These are phyloP conservation scores for Brachymystax lenok DNA, from an alignment of 2,797 vertebrate genomes.

Conservation along the genomic window DNA sequence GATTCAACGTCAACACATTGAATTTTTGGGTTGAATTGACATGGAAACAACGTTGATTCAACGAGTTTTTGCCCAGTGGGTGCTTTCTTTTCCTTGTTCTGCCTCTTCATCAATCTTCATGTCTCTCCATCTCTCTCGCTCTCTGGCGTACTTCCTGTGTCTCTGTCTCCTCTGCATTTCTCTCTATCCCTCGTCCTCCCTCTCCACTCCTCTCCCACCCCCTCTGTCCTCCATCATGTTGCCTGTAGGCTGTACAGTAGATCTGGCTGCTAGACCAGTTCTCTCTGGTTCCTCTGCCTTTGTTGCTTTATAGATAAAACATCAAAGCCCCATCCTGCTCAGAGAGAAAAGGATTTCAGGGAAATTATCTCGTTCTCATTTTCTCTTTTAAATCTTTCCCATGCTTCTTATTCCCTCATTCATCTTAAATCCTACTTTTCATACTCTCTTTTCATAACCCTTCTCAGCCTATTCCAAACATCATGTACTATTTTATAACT, in stretches of 20 bases:
- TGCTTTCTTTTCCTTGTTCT: neutral
- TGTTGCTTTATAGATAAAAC: constrained; percentile 74
- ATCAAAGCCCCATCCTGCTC: constrained; percentile 71
- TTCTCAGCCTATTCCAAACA: constrained; percentile 33
- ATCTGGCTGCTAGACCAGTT: constrained; percentile 59
- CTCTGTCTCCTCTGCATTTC: constrained; percentile 21
- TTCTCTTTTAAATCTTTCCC: constrained; percentile 55
- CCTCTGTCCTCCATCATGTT: constrained; percentile 68
- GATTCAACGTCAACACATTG: too few relatives aligned
- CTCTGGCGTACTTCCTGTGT: constrained; percentile 14
- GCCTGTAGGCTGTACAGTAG: constrained; percentile 58
- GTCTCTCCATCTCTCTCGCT: constrained; percentile 26
- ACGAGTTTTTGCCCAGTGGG: too few relatives aligned
- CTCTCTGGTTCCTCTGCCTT: constrained; percentile 63
- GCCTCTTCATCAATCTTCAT: constrained; percentile 36
- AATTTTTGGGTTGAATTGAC: too few relatives aligned
- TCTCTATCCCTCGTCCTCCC: constrained; percentile 40
- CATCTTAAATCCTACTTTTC: constrained; percentile 47
- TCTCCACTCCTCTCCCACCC: constrained; percentile 9
- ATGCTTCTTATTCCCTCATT: constrained; percentile 46
- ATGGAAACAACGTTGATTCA: too few relatives aligned
- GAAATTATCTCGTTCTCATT: constrained; percentile 61
- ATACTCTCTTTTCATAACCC: constrained; percentile 25
- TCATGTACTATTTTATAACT: constrained; percentile 45
- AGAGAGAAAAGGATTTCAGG: constrained; percentile 63